A percentile compares a stretch with the other conserved stretches of the same genome.
These are phyloP conservation scores for Fulica atra DNA, from an alignment of 2,113 vertebrate genomes.

Conservation along the genomic window DNA sequence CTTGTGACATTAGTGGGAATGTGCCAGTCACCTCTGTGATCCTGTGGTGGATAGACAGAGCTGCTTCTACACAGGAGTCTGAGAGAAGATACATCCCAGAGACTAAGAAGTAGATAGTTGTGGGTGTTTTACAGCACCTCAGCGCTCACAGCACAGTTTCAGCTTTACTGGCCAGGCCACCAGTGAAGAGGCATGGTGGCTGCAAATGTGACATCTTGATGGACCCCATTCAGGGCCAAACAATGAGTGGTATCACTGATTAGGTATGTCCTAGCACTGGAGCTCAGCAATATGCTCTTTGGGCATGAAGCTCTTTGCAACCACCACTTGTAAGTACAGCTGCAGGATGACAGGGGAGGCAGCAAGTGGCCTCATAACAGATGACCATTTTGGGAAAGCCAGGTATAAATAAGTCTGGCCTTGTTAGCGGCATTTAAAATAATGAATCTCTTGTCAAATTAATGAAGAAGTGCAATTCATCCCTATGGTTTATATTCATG, in stretches of 20 bases:
- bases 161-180: background rate
- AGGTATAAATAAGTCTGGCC: background rate
- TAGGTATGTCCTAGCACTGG: background rate
- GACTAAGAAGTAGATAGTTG: background rate
- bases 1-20: background rate
- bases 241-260: background rate
- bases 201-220: background rate
- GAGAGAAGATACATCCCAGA: background rate
- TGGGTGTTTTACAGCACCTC: background rate
- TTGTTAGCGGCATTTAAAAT: background rate
- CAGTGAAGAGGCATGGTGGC: background rate
- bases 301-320: background rate
- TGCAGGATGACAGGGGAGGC: background rate
- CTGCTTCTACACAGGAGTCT: background rate
- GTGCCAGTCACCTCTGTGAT: background rate
- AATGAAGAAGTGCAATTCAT: background rate
- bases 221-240: background rate
- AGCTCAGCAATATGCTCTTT: background rate
- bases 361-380: background rate
- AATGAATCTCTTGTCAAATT: background rate
- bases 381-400: background rate
- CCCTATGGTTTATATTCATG: background rate
- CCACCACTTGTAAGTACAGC: background rate
- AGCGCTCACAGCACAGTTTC: background rate
- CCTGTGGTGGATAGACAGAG: background rate